Percentiles rank a stretch among this genome's conserved stretches.
These are phyloP conservation scores for Hassar affinis DNA, from an alignment of 2,113 vertebrate genomes.

Conservation along the genomic window DNA sequence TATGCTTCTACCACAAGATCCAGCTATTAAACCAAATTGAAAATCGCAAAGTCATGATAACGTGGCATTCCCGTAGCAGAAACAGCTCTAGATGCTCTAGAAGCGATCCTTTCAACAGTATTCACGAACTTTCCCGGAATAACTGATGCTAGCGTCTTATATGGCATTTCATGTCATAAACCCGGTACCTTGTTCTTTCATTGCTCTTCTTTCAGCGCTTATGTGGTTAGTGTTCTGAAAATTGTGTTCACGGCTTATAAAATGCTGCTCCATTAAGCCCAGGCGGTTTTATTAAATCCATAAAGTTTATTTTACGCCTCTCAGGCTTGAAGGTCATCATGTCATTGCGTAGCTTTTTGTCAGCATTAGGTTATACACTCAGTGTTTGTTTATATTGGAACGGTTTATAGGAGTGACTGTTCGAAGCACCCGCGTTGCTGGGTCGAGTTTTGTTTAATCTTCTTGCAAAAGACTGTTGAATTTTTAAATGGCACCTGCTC, in stretches of 20 bases:
- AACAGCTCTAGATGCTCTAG: no score
- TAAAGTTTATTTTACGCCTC: not conserved
- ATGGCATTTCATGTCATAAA: not conserved
- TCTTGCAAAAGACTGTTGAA: not conserved
- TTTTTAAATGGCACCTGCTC: slow-evolving; percentile 1
- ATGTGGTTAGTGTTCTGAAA: not conserved
- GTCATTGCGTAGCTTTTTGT: not conserved
- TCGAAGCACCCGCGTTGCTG: not conserved
- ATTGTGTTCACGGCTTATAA: not conserved
- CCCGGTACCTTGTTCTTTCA: not conserved
- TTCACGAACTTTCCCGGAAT: no score
- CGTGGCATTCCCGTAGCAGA: no score
- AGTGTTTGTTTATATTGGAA: not conserved
- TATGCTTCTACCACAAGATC: no score
- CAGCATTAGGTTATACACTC: not conserved
- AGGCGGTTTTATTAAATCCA: not conserved
- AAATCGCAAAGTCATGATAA: no score
- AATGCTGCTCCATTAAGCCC: not conserved
- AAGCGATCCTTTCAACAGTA: not conserved
- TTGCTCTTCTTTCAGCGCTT: not conserved
- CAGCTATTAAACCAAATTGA: no score
- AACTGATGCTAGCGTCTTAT: not conserved
- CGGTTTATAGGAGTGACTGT: not conserved
- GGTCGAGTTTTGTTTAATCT: not conserved
- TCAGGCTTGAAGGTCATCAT: not conserved